Conservation (phyloP, 2,888 invertebrate genomes). For the Crossocerus cetratus region DNA sequence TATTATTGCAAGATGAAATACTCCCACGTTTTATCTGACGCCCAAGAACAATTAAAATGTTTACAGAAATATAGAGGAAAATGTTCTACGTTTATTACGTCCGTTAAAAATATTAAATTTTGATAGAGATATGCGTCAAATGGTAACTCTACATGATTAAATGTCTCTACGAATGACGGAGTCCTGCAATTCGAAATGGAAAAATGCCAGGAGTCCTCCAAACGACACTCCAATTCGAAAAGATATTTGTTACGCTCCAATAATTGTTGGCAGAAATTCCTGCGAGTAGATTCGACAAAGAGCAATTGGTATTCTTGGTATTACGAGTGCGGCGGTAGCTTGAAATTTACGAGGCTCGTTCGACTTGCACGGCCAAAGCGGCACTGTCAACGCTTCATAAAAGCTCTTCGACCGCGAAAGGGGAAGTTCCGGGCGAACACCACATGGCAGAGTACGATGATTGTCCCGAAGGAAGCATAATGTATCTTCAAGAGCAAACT, state of each 20-base stretch:
- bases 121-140: too few relatives aligned
- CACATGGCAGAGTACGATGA: constrained; percentile 64
- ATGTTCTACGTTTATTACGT: too few relatives aligned
- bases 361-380: constrained; percentile 65
- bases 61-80: too few relatives aligned
- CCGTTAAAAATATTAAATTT: too few relatives aligned
- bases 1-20: too few relatives aligned
- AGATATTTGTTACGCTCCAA: constrained; percentile 5
- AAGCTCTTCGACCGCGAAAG: constrained; percentile 45
- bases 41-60: too few relatives aligned
- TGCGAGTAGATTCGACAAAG: neutral
- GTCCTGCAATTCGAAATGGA: too few relatives aligned
- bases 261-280: constrained; percentile 9
- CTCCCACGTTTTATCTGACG: too few relatives aligned
- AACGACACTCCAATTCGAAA: too few relatives aligned
- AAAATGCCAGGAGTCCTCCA: too few relatives aligned
- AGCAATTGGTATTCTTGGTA: neutral
- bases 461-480: constrained; percentile 54
- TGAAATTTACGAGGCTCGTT: constrained; percentile 55
- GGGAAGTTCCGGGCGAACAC: constrained; percentile 36
- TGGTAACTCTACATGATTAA: too few relatives aligned
- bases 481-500: constrained; percentile 36
- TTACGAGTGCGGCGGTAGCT: neutral
- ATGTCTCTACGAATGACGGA: too few relatives aligned
- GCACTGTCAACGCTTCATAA: constrained; percentile 67